Conservation (phyloP, 2,113 vertebrate species). For the Nyctibius bracteatus region DNA sequence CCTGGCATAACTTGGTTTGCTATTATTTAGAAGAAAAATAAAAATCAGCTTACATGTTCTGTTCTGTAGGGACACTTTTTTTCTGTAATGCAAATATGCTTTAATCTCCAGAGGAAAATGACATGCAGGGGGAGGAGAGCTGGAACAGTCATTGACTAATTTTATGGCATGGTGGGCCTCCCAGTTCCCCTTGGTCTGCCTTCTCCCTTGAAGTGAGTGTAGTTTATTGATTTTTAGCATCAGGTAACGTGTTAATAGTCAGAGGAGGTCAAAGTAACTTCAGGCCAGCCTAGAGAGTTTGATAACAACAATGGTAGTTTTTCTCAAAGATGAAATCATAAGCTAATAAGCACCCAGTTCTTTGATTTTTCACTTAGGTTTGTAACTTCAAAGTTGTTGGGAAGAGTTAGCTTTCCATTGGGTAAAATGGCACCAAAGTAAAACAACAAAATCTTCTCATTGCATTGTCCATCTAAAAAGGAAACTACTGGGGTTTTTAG, state of each 20-base stretch:
- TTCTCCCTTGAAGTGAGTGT: not conserved
- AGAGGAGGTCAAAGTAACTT: not conserved
- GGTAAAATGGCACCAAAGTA: not conserved
- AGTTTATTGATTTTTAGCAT: not conserved
- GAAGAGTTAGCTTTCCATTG: not conserved
- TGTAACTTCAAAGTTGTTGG: not conserved
- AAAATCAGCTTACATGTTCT: not conserved
- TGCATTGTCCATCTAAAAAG: not conserved
- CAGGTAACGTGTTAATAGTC: not conserved
- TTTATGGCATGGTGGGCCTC: not conserved
- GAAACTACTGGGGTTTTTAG: not conserved
- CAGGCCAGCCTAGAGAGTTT: not conserved
- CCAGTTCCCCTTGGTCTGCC: not conserved
- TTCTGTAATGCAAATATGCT: not conserved
- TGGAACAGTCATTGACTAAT: not conserved
- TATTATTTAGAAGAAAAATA: not conserved
- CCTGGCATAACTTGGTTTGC: not conserved
- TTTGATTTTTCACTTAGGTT: not conserved
- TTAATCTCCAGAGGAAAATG: not conserved
- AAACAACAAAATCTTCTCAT: not conserved
- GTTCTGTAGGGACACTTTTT: not conserved
- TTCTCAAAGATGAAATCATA: not conserved
- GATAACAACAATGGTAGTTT: not conserved
- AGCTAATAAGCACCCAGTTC: not conserved
- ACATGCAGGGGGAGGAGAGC: not conserved